These are phyloP conservation scores for Plectropomus leopardus DNA, from an alignment of 2,113 vertebrate genomes.

Conservation along the genomic window DNA sequence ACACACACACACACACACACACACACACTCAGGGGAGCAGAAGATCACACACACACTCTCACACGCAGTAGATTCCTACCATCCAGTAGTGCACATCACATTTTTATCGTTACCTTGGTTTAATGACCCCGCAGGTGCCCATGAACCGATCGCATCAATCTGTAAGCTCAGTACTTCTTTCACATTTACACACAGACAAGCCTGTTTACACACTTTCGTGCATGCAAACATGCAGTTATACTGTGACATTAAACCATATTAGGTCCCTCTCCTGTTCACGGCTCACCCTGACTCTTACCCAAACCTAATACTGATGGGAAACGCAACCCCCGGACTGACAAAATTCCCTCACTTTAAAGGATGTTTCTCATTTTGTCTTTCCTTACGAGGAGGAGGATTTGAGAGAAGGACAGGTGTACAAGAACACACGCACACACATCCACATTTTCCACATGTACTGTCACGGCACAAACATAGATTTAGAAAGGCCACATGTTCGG, in stretches of 20 bases:
- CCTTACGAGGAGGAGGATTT: background rate
- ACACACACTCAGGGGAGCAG: background rate
- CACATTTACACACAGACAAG: background rate
- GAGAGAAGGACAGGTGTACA: background rate
- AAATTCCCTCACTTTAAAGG: background rate
- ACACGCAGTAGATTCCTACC: background rate
- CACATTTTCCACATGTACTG: background rate
- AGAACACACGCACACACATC: background rate
- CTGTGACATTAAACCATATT: background rate
- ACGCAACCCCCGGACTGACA: background rate
- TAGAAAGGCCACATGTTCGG: slow-evolving; percentile 67
- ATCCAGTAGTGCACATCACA: slow-evolving; percentile 40
- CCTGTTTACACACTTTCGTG: slow-evolving; percentile 1
- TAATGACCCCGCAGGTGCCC: background rate
- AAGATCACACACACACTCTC: slow-evolving; percentile 30
- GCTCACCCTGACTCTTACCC: background rate
- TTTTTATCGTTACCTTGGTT: background rate
- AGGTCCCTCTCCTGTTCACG: background rate
- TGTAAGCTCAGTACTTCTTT: background rate
- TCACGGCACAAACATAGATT: background rate
- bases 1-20: slow-evolving; percentile 36
- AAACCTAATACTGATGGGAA: background rate
- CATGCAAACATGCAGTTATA: slow-evolving; percentile 1
- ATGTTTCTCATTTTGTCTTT: background rate
- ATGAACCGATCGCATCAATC: background rate